Conservation (phyloP, 2,797 vertebrate species). For the Propithecus deckenii region DNA sequence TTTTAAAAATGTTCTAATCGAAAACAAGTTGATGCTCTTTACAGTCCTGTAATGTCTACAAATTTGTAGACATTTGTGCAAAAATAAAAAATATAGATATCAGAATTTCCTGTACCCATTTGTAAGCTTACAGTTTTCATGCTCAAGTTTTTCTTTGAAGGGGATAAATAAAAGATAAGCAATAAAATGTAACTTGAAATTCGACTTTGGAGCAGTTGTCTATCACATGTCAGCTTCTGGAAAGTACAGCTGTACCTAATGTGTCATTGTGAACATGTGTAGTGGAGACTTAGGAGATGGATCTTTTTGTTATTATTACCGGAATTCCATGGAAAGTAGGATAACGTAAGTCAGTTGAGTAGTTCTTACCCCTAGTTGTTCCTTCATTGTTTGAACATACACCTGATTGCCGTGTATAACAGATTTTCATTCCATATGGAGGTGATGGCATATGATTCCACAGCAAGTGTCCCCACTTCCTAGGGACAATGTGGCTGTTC, state of each 20-base stretch:
- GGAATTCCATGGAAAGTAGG: not conserved
- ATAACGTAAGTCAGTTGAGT: not conserved
- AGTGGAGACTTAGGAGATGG: not conserved
- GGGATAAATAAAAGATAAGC: not conserved
- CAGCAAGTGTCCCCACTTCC: not conserved
- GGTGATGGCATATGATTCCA: fast-evolving
- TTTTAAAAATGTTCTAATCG: not conserved
- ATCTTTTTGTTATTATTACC: not conserved
- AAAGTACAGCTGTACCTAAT: not conserved
- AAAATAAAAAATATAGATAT: not conserved
- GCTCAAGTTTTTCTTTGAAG: not conserved
- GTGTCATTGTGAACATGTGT: not conserved
- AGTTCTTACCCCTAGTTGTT: not conserved
- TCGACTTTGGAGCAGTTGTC: not conserved
- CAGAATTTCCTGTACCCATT: not conserved
- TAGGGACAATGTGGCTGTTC: too few relatives aligned
- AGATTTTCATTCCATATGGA: not conserved
- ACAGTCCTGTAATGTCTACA: not conserved
- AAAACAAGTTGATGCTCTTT: not conserved
- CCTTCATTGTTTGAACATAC: not conserved
- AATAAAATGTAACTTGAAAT: not conserved
- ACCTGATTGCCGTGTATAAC: too few relatives aligned
- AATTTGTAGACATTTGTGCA: not conserved
- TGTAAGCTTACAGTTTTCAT: not conserved
- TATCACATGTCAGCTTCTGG: not conserved